phyloP scores from a whole-genome alignment of 2,888 invertebrate species.

The Mesorhabditis sp. region DNA sequence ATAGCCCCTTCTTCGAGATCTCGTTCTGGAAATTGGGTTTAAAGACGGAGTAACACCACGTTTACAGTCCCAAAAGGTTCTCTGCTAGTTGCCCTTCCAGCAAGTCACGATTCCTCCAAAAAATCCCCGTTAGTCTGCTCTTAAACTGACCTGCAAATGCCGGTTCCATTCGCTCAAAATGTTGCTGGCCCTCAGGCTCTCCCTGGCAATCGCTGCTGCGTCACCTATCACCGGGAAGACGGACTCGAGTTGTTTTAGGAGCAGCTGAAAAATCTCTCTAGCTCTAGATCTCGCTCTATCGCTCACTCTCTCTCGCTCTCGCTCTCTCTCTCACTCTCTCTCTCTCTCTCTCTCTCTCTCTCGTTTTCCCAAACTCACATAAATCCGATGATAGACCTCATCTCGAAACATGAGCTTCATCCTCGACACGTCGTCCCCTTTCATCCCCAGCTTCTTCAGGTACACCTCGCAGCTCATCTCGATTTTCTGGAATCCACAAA shows the following conservation, averaged over 20 bases:
- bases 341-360: not conserved
- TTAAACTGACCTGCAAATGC: not conserved
- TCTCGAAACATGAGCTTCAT: not conserved
- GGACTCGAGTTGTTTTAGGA: not conserved
- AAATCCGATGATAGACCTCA: not conserved
- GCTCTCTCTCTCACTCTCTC: not conserved
- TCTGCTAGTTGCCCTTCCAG: no score
- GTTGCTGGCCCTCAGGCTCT: not conserved
- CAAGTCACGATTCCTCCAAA: no score
- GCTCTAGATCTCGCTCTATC: no score
- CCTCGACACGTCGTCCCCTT: not conserved
- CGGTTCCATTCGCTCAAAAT: not conserved
- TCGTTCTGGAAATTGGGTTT: not conserved
- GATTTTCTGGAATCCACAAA: not conserved
- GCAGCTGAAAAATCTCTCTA: not conserved
- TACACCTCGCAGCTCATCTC: constrained; percentile 1
- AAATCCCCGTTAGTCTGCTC: not conserved
- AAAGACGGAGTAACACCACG: no score
- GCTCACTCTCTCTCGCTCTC: not conserved
- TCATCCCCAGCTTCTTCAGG: constrained; percentile 1
- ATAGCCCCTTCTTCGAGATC: not conserved
- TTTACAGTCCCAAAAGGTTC: no score
- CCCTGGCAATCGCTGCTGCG: not conserved
- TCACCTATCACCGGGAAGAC: not conserved
- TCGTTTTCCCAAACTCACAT: not conserved